Conservation (phyloP, 2,888 invertebrate genomes). For the Parthenolecanium corni region DNA sequence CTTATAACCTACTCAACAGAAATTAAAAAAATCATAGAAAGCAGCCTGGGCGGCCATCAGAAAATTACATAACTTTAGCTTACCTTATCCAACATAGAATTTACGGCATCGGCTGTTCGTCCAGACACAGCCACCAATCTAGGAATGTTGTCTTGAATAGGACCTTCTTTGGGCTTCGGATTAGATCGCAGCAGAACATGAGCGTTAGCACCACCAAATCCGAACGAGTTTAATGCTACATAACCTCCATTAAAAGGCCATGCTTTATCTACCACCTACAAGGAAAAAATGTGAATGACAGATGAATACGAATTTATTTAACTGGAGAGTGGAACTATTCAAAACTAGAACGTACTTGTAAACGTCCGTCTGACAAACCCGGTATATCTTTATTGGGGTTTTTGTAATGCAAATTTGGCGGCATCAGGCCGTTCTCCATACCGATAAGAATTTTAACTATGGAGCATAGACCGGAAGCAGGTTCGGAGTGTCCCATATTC, state of each 20-base stretch:
- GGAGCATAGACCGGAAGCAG: constrained; percentile 80
- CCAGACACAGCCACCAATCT: constrained; percentile 69
- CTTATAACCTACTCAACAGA: constrained; percentile 40
- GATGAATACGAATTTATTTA: neutral
- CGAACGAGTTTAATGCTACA: constrained; percentile 90
- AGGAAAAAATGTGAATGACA: constrained; percentile 2
- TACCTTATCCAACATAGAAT: constrained; percentile 51
- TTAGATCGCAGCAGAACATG: constrained; percentile 75
- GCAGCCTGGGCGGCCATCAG: neutral
- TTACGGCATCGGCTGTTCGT: constrained; percentile 68
- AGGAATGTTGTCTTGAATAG: constrained; percentile 47
- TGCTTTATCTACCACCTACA: constrained; percentile 65
- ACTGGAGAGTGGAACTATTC: too few species aligned
- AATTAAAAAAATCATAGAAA: neutral
- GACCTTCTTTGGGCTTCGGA: constrained; percentile 52
- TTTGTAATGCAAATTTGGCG: constrained; percentile 80
- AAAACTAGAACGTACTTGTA: constrained; percentile 58
- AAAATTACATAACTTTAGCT: neutral
- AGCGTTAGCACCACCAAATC: constrained; percentile 96
- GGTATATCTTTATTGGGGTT: constrained; percentile 82
- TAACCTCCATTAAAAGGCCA: constrained; percentile 83
- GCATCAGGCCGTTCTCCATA: constrained; percentile 82
- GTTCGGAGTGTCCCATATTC: constrained; percentile 98
- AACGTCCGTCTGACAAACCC: constrained; percentile 73
- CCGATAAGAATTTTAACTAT: constrained; percentile 83